Evolutionary conservation across 2,797 vertebrate genomes (phyloP), one percentile per base, ranked within the genome.

Genomic region (Florisuga fusca): DNA sequence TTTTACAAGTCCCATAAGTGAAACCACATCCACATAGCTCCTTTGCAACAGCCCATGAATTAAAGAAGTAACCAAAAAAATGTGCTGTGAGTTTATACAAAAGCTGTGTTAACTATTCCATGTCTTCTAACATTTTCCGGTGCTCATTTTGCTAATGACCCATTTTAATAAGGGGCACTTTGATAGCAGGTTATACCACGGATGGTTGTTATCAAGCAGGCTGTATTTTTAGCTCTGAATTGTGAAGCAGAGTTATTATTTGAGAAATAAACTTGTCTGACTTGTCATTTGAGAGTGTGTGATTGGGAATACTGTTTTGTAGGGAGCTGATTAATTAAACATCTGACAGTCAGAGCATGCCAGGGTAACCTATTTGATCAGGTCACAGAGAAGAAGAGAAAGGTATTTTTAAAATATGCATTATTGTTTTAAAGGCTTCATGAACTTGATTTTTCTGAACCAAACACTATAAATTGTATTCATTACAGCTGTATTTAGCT

Each of bases 271-370:
- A 66, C 84, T 74, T 94, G 92, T 72, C 95, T 93, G 59, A 82
- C 89, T 95, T 95, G 94, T 95, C 96, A 94, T 50, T 59, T 61
- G 72, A 62, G 84, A 61, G 15, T 7, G n/a, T 84, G 55, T 64
- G 87, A 22, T 74, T 66, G 78, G 91, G 86, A 89, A 74, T 79
- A 57, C 10, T 73, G 80, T 73, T 88, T 50, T 84, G 89, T 64
- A 92, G 94, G 29, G 69, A 93, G 89, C 53, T 96, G 94, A 96
- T 97, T 96, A 97, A 97, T 97, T 97, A 98, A 97, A 96, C 96
- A 97, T 98, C 87, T 93, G 92, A 96, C n/a, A 31, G n/a, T 78
- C 82, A 57, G 87, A 87, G 41, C 84, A 45, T 89, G 95, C 89
- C 93, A 77, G n/a, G 34, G 66, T 74, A 90, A 95, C 93, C 95